Percentiles rank a stretch among this genome's conserved stretches.
Conservation (phyloP, 35 echinoderm and acorn worm genomes). For the Eucidaris tribuloides region DNA sequence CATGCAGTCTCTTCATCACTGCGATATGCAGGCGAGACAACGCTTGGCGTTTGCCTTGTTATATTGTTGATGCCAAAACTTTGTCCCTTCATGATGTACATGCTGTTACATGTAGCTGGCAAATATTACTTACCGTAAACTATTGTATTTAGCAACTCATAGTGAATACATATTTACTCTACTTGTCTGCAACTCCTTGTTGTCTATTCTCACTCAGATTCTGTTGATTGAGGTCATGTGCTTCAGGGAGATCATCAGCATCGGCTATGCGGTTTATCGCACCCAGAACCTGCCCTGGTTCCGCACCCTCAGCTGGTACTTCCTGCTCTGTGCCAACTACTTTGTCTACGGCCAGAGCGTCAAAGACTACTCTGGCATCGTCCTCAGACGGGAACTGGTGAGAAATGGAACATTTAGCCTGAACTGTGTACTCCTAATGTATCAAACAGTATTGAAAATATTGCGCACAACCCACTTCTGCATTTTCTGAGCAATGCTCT, state of each 20-base stretch:
- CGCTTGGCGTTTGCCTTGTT: too few relatives aligned
- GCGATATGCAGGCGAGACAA: too few relatives aligned
- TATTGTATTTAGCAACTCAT: too few relatives aligned
- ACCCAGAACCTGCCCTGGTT: slow-evolving; percentile 96
- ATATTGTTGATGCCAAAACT: too few relatives aligned
- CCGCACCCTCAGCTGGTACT: slow-evolving; percentile 97
- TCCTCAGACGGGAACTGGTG: slow-evolving; percentile 87
- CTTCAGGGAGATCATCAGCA: slow-evolving; percentile 97
- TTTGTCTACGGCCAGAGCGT: slow-evolving; percentile 97
- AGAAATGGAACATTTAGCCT: not conserved
- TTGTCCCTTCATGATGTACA: too few relatives aligned
- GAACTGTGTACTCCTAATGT: not conserved
- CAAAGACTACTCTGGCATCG: slow-evolving; percentile 97
- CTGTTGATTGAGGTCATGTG: slow-evolving; percentile 93
- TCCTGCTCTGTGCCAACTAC: slow-evolving; percentile 94
- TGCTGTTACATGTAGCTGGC: too few relatives aligned
- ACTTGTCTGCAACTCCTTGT: too few relatives aligned
- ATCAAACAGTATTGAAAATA: not conserved
- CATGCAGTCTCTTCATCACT: too few relatives aligned
- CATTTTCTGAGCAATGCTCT: not conserved
- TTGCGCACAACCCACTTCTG: not conserved
- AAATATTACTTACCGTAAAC: too few relatives aligned
- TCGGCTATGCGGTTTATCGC: slow-evolving; percentile 87
- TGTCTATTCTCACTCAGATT: slow-evolving; percentile 51
- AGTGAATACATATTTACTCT: too few relatives aligned